phyloP scores from a whole-genome alignment of 2,113 vertebrate genomes.

The Rhipidura dahli region DNA sequence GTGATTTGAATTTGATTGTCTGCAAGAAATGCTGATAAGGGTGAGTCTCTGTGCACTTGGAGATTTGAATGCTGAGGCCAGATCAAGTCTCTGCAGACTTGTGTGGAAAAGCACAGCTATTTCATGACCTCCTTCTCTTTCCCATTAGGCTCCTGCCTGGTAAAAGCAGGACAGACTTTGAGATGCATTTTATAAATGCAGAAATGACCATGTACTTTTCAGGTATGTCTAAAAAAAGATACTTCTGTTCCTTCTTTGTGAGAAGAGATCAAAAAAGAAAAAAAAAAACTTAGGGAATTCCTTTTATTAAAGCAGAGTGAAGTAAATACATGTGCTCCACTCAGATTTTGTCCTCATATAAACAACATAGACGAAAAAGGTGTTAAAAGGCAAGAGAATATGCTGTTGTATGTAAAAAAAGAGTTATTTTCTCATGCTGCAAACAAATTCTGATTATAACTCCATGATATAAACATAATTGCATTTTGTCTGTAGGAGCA shows the following conservation, averaged over 20 bases:
- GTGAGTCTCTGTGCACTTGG: conserved; percentile 15
- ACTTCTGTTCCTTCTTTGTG: background rate
- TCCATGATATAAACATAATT: background rate
- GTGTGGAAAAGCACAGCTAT: background rate
- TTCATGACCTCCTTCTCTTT: conserved; percentile 28
- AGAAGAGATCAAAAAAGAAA: background rate
- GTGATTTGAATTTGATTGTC: conserved; percentile 36
- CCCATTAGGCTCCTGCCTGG: background rate
- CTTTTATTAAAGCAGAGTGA: background rate
- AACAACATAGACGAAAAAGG: background rate
- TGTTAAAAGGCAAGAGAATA: background rate
- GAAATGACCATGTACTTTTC: background rate
- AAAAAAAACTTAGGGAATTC: background rate
- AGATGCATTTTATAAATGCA: background rate
- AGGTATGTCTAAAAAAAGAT: background rate
- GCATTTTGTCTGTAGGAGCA: background rate
- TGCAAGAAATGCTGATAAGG: conserved; percentile 17
- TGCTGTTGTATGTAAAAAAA: background rate
- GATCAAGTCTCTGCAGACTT: conserved; percentile 22
- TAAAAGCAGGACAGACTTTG: background rate
- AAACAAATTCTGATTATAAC: background rate
- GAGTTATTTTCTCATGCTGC: background rate
- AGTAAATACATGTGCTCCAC: background rate
- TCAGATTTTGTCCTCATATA: background rate
- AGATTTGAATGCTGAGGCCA: conserved; percentile 32